Evolutionary conservation across 2,113 vertebrate genomes (phyloP).

Genomic region (Actenoides hombroni): DNA sequence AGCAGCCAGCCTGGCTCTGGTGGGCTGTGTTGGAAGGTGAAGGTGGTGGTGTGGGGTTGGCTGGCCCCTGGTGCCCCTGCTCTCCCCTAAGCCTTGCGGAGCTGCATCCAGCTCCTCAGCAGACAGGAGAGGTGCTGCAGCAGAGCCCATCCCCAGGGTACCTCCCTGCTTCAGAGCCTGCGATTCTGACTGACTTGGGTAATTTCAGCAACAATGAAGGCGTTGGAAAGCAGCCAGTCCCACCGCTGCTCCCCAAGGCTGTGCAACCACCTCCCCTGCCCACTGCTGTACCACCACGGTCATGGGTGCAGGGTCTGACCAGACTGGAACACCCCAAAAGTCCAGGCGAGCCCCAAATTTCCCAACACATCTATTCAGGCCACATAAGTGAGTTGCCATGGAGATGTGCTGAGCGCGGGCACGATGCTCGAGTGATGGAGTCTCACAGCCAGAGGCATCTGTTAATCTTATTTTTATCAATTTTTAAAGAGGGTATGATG

Average conservation of each 20-base stretch:
- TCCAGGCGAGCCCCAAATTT: background rate
- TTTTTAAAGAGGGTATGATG: conserved; percentile 10
- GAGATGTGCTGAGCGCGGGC: conserved; percentile 18
- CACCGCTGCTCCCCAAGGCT: fast-evolving
- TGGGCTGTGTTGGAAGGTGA: background rate
- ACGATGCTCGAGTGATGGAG: background rate
- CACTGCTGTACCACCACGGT: fast-evolving
- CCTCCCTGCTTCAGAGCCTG: background rate
- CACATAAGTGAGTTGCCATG: conserved; percentile 45
- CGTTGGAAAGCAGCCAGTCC: fast-evolving
- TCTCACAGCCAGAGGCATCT: conserved; percentile 41
- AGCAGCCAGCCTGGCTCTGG: background rate
- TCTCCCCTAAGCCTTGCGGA: fast-evolving
- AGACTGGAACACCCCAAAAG: fast-evolving
- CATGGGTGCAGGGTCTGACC: fast-evolving
- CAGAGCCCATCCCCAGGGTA: fast-evolving
- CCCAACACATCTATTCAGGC: background rate
- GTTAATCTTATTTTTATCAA: conserved; percentile 42
- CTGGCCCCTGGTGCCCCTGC: background rate
- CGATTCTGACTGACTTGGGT: background rate
- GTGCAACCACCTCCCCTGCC: fast-evolving
- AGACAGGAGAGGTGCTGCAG: background rate
- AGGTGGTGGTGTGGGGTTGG: no score
- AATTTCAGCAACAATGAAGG: fast-evolving
- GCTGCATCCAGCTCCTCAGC: background rate